Conservation (phyloP, 1,140 invertebrate species). For the Scylla paramamosain region DNA sequence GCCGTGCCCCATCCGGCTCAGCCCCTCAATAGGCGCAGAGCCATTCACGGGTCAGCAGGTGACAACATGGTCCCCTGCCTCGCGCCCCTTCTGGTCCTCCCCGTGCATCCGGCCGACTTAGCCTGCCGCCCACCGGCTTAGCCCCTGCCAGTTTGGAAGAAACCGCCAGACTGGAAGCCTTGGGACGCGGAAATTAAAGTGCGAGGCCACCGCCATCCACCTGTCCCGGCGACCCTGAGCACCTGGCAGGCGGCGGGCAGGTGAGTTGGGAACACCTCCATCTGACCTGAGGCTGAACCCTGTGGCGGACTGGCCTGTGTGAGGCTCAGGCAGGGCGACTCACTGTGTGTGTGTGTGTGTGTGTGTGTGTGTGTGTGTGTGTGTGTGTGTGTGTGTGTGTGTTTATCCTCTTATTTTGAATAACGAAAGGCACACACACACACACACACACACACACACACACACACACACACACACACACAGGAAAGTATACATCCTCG, state of each 20-base stretch:
- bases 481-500: too few relatives aligned
- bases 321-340: too few relatives aligned
- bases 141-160: not conserved
- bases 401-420: not conserved
- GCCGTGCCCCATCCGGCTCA: not conserved
- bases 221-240: not conserved
- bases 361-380: constrained; percentile 39
- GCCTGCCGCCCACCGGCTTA: not conserved
- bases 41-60: not conserved
- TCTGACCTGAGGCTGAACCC: too few relatives aligned
- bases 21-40: not conserved
- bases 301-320: too few relatives aligned
- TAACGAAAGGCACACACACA: not conserved
- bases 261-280: not conserved
- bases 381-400: constrained; percentile 4
- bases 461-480: too few relatives aligned
- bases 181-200: not conserved
- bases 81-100: not conserved
- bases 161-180: not conserved
- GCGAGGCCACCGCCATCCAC: not conserved
- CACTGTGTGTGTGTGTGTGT: not conserved
- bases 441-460: not conserved
- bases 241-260: not conserved
- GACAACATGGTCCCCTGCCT: not conserved
- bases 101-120: not conserved